Conservation (phyloP, 2,113 vertebrate genomes). For the Falcunculus frontatus region DNA sequence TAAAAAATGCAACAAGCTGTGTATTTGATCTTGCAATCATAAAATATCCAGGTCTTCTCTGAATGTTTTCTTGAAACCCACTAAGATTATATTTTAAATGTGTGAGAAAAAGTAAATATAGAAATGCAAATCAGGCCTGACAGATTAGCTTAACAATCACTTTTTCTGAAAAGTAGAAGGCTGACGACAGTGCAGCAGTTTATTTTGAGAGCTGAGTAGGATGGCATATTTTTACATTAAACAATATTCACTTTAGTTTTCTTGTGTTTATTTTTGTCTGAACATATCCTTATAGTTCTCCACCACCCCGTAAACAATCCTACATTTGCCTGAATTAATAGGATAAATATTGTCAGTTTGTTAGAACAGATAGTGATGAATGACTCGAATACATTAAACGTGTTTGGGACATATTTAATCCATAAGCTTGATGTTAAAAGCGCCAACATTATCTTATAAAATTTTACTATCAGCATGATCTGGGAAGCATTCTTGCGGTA, state of each 20-base stretch:
- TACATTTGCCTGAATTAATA: slow-evolving; percentile 6
- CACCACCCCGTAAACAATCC: background rate
- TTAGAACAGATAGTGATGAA: slow-evolving; percentile 14
- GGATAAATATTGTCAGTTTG: background rate
- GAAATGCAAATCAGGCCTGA: slow-evolving; percentile 18
- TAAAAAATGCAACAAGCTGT: background rate
- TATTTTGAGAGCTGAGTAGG: slow-evolving; percentile 36
- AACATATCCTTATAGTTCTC: background rate
- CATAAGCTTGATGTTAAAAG: slow-evolving; percentile 16
- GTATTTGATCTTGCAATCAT: background rate
- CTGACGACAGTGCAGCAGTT: background rate
- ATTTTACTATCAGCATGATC: background rate
- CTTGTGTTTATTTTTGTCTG: slow-evolving; percentile 71
- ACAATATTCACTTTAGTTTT: slow-evolving; percentile 54
- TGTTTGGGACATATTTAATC: slow-evolving; percentile 24
- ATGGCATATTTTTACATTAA: slow-evolving; percentile 38
- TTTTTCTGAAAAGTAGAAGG: background rate
- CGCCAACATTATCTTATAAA: background rate
- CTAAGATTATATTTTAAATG: background rate
- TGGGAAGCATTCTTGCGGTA: background rate
- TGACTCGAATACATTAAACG: background rate
- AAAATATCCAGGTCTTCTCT: background rate
- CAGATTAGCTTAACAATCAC: background rate
- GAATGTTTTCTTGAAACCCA: background rate
- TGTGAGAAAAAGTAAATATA: slow-evolving; percentile 12